Base-by-base conservation (phyloP, 2,113 vertebrate species). In the Myrmecophaga tridactyla region DNA sequence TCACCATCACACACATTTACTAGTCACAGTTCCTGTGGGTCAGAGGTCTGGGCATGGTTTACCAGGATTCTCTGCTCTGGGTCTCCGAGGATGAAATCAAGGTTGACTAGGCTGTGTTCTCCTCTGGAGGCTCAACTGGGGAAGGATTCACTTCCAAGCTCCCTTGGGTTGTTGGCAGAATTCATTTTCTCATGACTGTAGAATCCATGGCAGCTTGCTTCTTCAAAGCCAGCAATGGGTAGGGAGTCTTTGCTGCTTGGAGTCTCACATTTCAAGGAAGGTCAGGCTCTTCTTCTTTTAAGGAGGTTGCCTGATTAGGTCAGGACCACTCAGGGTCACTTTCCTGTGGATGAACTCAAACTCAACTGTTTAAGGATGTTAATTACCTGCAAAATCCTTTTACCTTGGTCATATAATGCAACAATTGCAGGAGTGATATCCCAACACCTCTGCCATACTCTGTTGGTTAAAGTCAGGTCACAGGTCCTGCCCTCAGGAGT, bases 21-120 rank as follows among this genome's bases (percentile, higher is more conserved):
- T 5, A 9, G 3, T 23, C 6, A 11, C 34, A 21, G 9, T 51
- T 29, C 36, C 72, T 41, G 15, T 18, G 39, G 88, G n/a, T 73
- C n/a, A 6, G 6, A 70, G 46, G 31, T 17, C 36, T 0, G 1
- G 62, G 46, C 7, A 3, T 1, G 3, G 73, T 13, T 46, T 53
- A 0, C 48, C 23, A 6, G 88, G 36, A 39, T 14, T 51, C 90
- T 77, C 36, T 11, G 58, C 65, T 76, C 17, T 8, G 76, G 39
- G 21, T 70, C 58, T 15, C 31, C 29, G 11, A 2, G 48, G 58
- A 46, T 6, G 17, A 58, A 69, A 14, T 10, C n/a, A 7, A n/a
- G 73, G 23, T n/a, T n/a, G 56, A 10, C 18, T 7, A 7, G 21
- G 41, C 70, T 12, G 6, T 31, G 53, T 53, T 89, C 89, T 87